Evolutionary conservation across 2,888 invertebrate species (phyloP), one percentile per base, ranked within the genome.

Genomic region (Argyra leucocephala): DNA sequence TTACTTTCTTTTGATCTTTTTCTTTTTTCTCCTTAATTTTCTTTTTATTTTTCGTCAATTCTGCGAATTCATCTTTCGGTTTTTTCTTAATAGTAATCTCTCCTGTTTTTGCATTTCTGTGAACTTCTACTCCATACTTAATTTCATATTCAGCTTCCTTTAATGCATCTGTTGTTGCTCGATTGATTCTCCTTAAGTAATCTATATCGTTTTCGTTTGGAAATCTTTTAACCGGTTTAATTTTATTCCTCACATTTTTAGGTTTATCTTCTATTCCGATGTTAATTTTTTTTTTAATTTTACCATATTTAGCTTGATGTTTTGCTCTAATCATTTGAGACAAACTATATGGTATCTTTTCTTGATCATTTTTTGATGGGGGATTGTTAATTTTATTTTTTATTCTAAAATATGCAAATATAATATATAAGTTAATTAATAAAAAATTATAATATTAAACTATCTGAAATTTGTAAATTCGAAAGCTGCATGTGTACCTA

Each of bases 381-480:
- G 91, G 89, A 64, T 86, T 85, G 77, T 92, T 89, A 66, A 89
- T 87, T 78, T 89, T 87, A 48, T 83, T 82, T 74, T 86, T 86
- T 71, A 91, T 77, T 72, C 90, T 91, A 37, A 4, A 66, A 61
- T 61, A 48, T n/a, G 59, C 48, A 26, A 57, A 57, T 57, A 4
- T 61, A 57, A 57, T 57, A 4, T 61, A 37, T 23, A n/a, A n/a
- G n/a, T 31, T 31, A 31, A 22, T 22, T 62, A 59, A 24, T 26
- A 23, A 22, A 61, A 26, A 18, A 59, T 37, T 61, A 36, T 61
- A 24, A 24, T 22, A 59, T 58, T 5, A 7, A 9, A 31, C 3
- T 23, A 24, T 9, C 48, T 26, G 66, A 67, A 62, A n/a, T 63
- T 21, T n/a, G 57, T n/a, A 22, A 9, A 5, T 63, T 23, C 9